Evolutionary conservation across 2,113 vertebrate genomes (phyloP), one percentile per base, ranked within the genome.

Genomic region (Camarhynchus parvulus): DNA sequence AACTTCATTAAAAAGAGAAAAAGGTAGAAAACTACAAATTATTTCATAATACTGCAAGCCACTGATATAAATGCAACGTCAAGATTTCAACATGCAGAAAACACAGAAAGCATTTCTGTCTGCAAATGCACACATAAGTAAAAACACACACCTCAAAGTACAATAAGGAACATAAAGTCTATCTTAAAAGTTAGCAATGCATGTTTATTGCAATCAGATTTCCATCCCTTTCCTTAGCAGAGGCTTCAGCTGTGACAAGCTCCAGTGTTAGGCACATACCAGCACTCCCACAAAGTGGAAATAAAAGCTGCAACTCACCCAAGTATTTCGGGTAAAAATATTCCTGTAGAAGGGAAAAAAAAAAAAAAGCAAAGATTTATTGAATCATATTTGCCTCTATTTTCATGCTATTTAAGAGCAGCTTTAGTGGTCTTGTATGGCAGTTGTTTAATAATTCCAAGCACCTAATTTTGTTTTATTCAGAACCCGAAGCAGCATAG

Each of bases 251-350:
- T 84, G 78, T 37, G 41, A 81, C 80, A 92, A 44, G 19, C 41
- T 83, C 47, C 79, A 83, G 52, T 24, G 33, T 78, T 52, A 94
- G 62, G 76, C 30, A 96, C 41, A 85, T 15, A 92, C 24, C 78
- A 92, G 31, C 16, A 68, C 17, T 27, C 55, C 42, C 68, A 94
- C 64, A 92, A 50, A 73, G 15, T 12, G 41, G 81, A 94, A 84
- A 86, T 24, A 66, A 78, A 79, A 94, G 53, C 42, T 92, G 70
- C 41, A 69, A 98, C 99, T 99, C 97, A 99, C 99, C 98, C 90
- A 98, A 92, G 95, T 99, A 99, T 96, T 98, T 98, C 47, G 99
- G 99, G 91, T 98, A 99, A 97, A 99, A 99, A 96, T 99, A 99
- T 10, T 99, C 98, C 99, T 99, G 97, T 42, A 84, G 81, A 93